Evolutionary conservation across 2,797 vertebrate species (phyloP), one percentile per base, ranked within the genome.

Genomic region (Erpetoichthys calabaricus): DNA sequence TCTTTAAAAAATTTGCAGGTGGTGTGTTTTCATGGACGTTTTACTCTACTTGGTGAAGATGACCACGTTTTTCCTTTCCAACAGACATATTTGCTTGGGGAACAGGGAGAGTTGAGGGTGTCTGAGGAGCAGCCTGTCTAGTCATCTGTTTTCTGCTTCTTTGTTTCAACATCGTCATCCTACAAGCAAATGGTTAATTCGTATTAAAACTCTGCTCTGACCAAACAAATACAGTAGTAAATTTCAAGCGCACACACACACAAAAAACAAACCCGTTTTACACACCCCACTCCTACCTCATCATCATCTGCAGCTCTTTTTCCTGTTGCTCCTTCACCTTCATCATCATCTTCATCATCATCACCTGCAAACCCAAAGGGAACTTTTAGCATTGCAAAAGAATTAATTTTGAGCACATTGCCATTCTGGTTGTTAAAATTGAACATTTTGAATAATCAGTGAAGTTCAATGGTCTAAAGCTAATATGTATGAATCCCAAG

Each of bases 91-190:
- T 25, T 25, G 25, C 25, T 25, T 75, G 67, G 76, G 76, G 78
- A 61, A 66, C 80, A 76, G 73, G 71, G 61, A 63, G 64, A 70
- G 67, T 73, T 56, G 76, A 75, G 79, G 79, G 76, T 71, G 72
- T 70, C 76, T 73, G 73, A 76, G 78, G 71, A 62, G 67, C 53
- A 58, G 60, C 70, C 84, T 83, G 87, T 87, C 86, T 94, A 87
- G 68, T 82, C 82, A 1, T 88, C 88, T 0, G 84, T 92, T 85
- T 93, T 94, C 84, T 92, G 91, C 80, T 91, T 93, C 86, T 95
- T 93, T 69, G 83, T 80, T 64, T 86, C 87, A 10, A 89, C 86
- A 44, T 89, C 86, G 0, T 92, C 91, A 45, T 95, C 25, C 45
- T 42, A 57, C 41, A 52, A 25, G 25, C 25, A 25, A 25, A 25